A percentile compares a stretch with the other conserved stretches of the same genome.
Evolutionary conservation across 2,797 vertebrate genomes (phyloP).

Genomic region (Microctenopoma lineatum): DNA sequence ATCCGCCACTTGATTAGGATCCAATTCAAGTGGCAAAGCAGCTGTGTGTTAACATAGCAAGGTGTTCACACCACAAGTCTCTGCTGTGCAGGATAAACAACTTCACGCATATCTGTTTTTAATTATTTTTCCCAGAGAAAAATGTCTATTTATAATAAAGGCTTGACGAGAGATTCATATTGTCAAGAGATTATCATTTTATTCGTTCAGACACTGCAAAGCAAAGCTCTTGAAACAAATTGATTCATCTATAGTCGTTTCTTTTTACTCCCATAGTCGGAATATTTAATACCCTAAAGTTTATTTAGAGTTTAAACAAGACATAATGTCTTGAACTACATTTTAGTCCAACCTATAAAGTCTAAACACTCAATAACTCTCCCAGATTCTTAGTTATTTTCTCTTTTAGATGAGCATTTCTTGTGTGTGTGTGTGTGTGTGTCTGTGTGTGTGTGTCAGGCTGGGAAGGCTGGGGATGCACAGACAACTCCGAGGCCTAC

Average conservation of each 20-base stretch:
- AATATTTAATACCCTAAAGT: constrained; percentile 36
- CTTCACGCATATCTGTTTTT: constrained; percentile 36
- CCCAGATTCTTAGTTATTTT: constrained; percentile 21
- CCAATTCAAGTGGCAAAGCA: constrained; percentile 50
- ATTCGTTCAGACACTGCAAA: constrained; percentile 39
- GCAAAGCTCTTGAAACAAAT: constrained; percentile 29
- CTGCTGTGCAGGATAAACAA: constrained; percentile 49
- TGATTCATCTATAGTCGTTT: constrained; percentile 30
- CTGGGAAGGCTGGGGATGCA: constrained; percentile 98
- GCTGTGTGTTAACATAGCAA: constrained; percentile 29
- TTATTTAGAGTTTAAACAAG: constrained; percentile 34
- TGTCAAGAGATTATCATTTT: constrained; percentile 51
- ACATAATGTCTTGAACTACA: neutral
- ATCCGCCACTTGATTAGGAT: constrained; percentile 58
- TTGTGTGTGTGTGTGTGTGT: constrained; percentile 4
- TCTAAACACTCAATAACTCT: constrained; percentile 13
- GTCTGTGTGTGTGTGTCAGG: constrained; percentile 76
- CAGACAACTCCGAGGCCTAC: constrained; percentile 93
- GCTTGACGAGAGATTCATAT: constrained; percentile 22
- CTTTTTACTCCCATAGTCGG: constrained; percentile 21
- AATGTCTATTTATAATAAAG: constrained; percentile 25
- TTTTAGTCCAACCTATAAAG: constrained; percentile 11
- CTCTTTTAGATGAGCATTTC: constrained; percentile 7
- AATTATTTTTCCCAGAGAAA: constrained; percentile 29
- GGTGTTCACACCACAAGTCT: constrained; percentile 41